Evolutionary conservation across 2,797 vertebrate genomes (phyloP).

Genomic region (Margarornis squamiger): DNA sequence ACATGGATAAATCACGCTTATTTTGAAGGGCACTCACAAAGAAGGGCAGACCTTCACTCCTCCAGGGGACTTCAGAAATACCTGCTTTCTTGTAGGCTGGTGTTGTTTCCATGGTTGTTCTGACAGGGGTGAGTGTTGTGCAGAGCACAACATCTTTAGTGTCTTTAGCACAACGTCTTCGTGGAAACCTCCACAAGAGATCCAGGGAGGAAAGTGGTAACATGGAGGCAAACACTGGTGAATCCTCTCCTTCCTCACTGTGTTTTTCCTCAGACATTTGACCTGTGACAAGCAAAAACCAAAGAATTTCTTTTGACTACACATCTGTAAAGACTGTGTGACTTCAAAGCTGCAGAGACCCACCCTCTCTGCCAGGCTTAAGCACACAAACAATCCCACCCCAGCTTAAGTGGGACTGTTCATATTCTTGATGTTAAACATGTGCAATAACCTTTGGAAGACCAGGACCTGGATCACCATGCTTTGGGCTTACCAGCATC

Average conservation of each 20-base stretch:
- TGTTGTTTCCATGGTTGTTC: slow-evolving; percentile 11
- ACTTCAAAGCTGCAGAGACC: neutral
- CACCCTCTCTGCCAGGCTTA: neutral
- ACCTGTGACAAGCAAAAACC: neutral
- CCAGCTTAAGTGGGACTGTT: neutral
- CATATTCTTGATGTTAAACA: neutral
- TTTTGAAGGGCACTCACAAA: neutral
- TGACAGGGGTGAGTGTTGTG: neutral
- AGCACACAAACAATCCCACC: neutral
- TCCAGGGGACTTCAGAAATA: neutral
- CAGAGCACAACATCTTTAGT: neutral
- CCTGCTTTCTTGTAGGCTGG: neutral
- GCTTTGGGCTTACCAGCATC: neutral
- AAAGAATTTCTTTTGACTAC: neutral
- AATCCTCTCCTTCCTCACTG: neutral
- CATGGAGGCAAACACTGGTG: neutral
- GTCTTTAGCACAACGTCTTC: neutral
- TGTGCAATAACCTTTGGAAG: slow-evolving; percentile 1
- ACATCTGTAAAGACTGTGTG: neutral
- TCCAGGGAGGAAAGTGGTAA: neutral
- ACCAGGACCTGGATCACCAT: neutral
- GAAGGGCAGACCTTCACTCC: neutral
- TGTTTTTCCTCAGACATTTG: neutral
- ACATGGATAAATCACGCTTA: rapidly evolving
- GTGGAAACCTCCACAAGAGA: neutral